Evolutionary conservation across 2,797 vertebrate species (phyloP).

Genomic region (Cephalopachus bancanus): DNA sequence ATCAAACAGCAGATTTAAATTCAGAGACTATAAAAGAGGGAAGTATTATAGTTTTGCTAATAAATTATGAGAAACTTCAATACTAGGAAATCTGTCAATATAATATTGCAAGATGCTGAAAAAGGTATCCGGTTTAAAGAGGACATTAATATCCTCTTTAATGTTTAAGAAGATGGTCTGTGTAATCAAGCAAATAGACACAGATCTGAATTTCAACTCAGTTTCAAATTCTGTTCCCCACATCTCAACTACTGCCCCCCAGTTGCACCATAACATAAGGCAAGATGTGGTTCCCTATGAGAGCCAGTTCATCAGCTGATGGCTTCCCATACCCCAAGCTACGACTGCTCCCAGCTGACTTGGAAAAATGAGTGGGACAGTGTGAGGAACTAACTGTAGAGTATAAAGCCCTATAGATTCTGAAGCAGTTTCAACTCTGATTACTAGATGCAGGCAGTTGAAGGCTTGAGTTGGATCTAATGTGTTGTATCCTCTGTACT

Average conservation of each 20-base stretch:
- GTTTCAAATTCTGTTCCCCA: neutral
- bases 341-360: neutral
- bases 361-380: neutral
- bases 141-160: too few relatives aligned
- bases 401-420: constrained; percentile 10
- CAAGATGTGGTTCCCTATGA: neutral
- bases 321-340: neutral
- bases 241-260: neutral
- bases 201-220: constrained; percentile 14
- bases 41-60: neutral
- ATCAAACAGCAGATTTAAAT: neutral
- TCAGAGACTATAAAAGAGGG: neutral
- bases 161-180: neutral
- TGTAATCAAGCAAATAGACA: neutral
- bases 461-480: neutral
- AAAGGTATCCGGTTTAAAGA: too few relatives aligned
- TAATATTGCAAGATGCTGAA: neutral
- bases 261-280: neutral
- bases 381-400: neutral
- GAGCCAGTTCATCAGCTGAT: neutral
- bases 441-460: neutral
- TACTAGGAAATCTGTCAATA: neutral
- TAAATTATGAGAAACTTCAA: neutral
- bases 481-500: neutral
- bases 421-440: neutral